Conservation (phyloP, 2,797 vertebrate genomes). For the Selene dorsalis region DNA sequence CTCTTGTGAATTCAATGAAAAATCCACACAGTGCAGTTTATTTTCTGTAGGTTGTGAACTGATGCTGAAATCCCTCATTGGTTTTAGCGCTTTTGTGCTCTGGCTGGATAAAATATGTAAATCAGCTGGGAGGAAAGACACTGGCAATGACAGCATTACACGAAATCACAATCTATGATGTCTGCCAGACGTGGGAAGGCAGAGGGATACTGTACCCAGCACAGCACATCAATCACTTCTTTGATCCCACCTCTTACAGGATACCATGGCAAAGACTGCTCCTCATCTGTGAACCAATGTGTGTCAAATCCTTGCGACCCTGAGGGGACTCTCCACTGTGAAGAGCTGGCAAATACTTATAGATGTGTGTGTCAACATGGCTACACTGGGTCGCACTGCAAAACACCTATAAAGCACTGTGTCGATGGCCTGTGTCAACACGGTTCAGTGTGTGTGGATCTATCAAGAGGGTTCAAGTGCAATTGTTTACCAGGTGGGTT, state of each 20-base stretch:
- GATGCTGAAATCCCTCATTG: conserved; percentile 36
- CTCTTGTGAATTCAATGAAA: conserved; percentile 34
- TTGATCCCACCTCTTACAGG: conserved; percentile 79
- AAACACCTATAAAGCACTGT: conserved; percentile 81
- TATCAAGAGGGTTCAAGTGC: conserved; percentile 79
- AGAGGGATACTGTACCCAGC: conserved; percentile 48
- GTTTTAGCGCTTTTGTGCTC: conserved; percentile 32
- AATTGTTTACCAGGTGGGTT: conserved; percentile 78
- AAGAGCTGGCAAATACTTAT: conserved; percentile 78
- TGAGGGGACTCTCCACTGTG: conserved; percentile 78
- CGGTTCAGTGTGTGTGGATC: conserved; percentile 75
- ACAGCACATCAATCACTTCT: conserved; percentile 72
- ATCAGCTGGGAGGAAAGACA: conserved; percentile 44
- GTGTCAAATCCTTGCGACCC: conserved; percentile 78
- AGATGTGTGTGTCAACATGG: conserved; percentile 81
- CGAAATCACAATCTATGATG: conserved; percentile 63
- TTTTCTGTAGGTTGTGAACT: conserved; percentile 1
- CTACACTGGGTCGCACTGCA: conserved; percentile 74
- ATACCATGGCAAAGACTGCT: conserved; percentile 79
- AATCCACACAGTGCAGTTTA: conserved; percentile 7
- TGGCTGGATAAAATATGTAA: conserved; percentile 58
- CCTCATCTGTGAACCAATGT: conserved; percentile 73
- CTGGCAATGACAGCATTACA: conserved; percentile 54
- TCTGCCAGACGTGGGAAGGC: conserved; percentile 52
- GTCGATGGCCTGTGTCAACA: conserved; percentile 83